Percentiles rank a stretch among this genome's conserved stretches.
phyloP scores from a whole-genome alignment of 2,113 vertebrate genomes.

The Rhynchomys soricoides region DNA sequence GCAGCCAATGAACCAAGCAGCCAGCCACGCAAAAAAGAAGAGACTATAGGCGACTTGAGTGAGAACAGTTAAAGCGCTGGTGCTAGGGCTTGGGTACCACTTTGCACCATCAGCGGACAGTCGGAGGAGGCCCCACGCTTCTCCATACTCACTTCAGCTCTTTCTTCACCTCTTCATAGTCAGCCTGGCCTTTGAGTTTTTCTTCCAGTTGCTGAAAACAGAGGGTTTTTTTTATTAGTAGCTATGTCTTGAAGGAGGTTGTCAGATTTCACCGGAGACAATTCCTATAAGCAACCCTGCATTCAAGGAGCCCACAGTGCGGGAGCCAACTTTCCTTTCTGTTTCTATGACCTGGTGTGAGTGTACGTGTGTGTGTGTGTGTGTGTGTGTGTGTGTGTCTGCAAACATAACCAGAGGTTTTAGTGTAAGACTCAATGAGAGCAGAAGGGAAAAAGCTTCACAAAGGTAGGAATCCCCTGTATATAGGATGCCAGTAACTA shows the following conservation, averaged over 20 bases:
- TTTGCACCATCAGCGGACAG: background rate
- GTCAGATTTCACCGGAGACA: background rate
- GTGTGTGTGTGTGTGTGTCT: no score
- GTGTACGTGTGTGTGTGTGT: background rate
- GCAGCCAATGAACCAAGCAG: background rate
- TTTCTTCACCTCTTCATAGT: slow-evolving; percentile 99
- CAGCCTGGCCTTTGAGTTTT: slow-evolving; percentile 96
- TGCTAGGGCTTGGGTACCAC: background rate
- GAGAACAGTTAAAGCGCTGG: accelerated
- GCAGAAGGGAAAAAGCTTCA: background rate
- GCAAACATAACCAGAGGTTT: background rate
- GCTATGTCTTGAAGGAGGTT: background rate
- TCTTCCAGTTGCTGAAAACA: slow-evolving; percentile 95
- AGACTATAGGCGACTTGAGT: background rate
- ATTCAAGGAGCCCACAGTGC: background rate
- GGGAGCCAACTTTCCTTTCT: no score
- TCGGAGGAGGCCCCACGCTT: accelerated
- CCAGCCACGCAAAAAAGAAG: background rate
- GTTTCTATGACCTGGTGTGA: background rate
- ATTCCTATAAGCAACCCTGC: background rate
- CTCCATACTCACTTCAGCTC: slow-evolving; percentile 94
- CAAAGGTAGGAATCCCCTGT: background rate
- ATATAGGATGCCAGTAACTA: background rate
- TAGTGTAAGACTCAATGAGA: background rate
- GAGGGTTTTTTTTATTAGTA: slow-evolving; percentile 76